Percentiles rank a stretch among this genome's conserved stretches.
phyloP scores from a whole-genome alignment of 1,140 invertebrate genomes.

The Agrypnia vestita region DNA sequence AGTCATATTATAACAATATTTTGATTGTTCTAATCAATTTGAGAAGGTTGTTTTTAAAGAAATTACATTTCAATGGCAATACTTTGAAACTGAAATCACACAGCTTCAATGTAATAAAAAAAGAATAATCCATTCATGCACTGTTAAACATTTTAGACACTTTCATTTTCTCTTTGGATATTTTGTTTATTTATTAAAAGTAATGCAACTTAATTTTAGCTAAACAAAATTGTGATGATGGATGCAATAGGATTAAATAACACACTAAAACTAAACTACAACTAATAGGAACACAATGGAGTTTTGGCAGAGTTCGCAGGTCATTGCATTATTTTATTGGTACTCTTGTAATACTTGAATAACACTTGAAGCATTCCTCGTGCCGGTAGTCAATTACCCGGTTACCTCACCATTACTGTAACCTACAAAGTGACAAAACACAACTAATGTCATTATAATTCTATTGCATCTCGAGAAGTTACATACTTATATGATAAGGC shows the following conservation, averaged over 20 bases:
- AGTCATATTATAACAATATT: not conserved
- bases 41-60: too few relatives aligned
- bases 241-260: constrained; percentile 51
- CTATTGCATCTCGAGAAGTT: constrained; percentile 20
- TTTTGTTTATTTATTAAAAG: not conserved
- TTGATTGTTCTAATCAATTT: not conserved
- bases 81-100: not conserved
- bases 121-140: not conserved
- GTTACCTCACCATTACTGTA: not conserved
- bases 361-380: constrained; percentile 2
- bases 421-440: constrained; percentile 32
- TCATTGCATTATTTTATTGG: not conserved
- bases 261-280: constrained; percentile 55
- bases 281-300: constrained; percentile 58
- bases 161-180: not conserved
- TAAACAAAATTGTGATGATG: not conserved
- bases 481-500: too few relatives aligned
- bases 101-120: not conserved
- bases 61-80: not conserved
- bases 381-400: not conserved
- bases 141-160: not conserved
- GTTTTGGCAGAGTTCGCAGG: constrained; percentile 45
- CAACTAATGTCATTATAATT: constrained; percentile 8
- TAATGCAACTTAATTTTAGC: constrained; percentile 22
- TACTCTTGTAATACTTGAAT: not conserved